Evolutionary conservation across 2,113 vertebrate species (phyloP), one percentile per base, ranked within the genome.

Genomic region (Piaya cayana): DNA sequence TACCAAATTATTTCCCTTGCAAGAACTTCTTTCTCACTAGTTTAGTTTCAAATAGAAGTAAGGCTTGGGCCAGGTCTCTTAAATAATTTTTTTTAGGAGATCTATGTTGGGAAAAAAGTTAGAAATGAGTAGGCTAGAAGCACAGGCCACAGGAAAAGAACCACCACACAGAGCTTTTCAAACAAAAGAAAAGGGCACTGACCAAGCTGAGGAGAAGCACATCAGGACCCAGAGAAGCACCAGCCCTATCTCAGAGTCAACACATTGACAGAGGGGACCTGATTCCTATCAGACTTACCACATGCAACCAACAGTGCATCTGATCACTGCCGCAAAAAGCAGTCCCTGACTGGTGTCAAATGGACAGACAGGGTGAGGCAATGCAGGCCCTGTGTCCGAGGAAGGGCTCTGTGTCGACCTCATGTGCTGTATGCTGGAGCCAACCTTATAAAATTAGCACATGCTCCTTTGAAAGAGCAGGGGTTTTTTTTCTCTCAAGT

Each of bases 391-490:
- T 43, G 34, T 23, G 42, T 37, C 29, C 19, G 70, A 76, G 36
- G 55, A 81, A 71, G 67, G 21, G 52, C 25, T 45, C 64, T 26
- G 49, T 30, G 25, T 32, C 0, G 1, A 83, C 56, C 49, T 27
- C 88, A 86, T 9, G 6, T 8, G 43, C 45, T 60, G 79, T 11
- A 69, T 25, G 20, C 55, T 58, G 70, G 30, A 65, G 67, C 70
- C 81, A 53, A 70, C 59, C 71, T 93, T 93, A 59, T 78, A 93
- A 92, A 96, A 96, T 94, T 78, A 95, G 60, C 88, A 94, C 43
- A 1, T 62, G 21, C 27, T 34, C 21, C 43, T 77, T 69, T 55
- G 71, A 88, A 78, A 4, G 32, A 86, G 47, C 0, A 0, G 80
- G n/a, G n/a, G n/a, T n/a, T 81, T 75, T 52, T 63, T 92, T 90